These are phyloP conservation scores for Pithys albifrons DNA, from an alignment of 2,113 vertebrate species.

Conservation along the genomic window DNA sequence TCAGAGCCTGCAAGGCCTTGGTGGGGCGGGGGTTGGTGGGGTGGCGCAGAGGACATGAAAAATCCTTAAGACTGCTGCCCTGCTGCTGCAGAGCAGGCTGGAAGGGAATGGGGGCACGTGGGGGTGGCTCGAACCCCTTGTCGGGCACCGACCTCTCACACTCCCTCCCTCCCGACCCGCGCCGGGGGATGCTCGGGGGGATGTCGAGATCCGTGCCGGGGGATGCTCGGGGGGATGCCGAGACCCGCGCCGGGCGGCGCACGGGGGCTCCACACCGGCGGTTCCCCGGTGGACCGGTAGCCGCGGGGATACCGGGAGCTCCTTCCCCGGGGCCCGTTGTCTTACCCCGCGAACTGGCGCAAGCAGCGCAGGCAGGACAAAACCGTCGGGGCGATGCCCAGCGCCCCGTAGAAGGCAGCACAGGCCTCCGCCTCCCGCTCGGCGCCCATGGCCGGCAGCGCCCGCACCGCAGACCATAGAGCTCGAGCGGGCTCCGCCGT, in stretches of 20 bases:
- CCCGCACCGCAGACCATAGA: background rate
- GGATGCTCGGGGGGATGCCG: fast-evolving
- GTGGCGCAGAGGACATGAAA: background rate
- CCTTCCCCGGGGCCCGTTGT: fast-evolving
- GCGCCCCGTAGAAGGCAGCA: background rate
- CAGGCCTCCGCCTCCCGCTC: slow-evolving; percentile 5
- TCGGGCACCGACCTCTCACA: fast-evolving
- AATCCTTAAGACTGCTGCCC: background rate
- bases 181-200: fast-evolving
- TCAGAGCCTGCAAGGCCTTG: background rate
- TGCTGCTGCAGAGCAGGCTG: background rate
- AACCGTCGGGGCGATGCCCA: background rate
- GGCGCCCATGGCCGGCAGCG: background rate
- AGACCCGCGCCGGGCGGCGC: background rate
- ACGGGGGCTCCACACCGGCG: background rate
- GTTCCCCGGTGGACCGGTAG: fast-evolving
- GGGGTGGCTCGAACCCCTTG: background rate
- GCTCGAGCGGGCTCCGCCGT: background rate
- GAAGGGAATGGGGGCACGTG: fast-evolving
- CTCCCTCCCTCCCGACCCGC: background rate
- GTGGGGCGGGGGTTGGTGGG: too few species aligned
- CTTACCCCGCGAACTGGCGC: slow-evolving; percentile 52
- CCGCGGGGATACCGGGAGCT: too few species aligned
- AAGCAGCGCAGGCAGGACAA: slow-evolving; percentile 28
- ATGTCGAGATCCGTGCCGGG: background rate